Conservation (phyloP, 92 coral and sea anemone genomes). For the Siderastrea siderea region DNA sequence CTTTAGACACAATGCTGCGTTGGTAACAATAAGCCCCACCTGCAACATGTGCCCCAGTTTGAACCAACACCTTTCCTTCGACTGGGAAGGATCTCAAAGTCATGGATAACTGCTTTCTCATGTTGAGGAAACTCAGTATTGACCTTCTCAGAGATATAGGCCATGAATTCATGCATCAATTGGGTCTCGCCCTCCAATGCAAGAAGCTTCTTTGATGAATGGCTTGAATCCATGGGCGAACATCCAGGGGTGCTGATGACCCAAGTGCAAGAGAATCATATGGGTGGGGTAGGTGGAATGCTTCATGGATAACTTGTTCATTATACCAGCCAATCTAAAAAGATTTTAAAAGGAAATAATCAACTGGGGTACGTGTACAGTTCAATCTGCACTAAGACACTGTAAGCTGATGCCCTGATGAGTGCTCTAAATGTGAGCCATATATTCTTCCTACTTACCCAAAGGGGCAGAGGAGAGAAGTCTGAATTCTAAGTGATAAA, state of each 20-base stretch:
- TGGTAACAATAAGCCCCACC: constrained; percentile 96
- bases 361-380: neutral
- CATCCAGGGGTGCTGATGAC: constrained; percentile 94
- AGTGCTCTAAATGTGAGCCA: too few species aligned
- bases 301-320: constrained; percentile 80
- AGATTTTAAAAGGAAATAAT: neutral
- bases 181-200: constrained; percentile 83
- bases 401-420: too few species aligned
- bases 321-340: constrained; percentile 95
- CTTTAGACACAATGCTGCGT: constrained; percentile 78
- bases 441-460: too few species aligned
- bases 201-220: constrained; percentile 71
- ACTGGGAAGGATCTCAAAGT: constrained; percentile 89
- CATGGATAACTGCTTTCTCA: constrained; percentile 80
- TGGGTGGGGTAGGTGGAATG: constrained; percentile 70
- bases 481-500: too few species aligned
- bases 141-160: constrained; percentile 76
- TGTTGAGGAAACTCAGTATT: constrained; percentile 69
- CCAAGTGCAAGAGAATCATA: constrained; percentile 84
- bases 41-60: constrained; percentile 97
- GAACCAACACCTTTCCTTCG: constrained; percentile 90
- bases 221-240: constrained; percentile 94
- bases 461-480: too few species aligned
- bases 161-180: constrained; percentile 84
- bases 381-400: neutral